Evolutionary conservation across 2,113 vertebrate species (phyloP).

Genomic region (Hypanus sabinus): DNA sequence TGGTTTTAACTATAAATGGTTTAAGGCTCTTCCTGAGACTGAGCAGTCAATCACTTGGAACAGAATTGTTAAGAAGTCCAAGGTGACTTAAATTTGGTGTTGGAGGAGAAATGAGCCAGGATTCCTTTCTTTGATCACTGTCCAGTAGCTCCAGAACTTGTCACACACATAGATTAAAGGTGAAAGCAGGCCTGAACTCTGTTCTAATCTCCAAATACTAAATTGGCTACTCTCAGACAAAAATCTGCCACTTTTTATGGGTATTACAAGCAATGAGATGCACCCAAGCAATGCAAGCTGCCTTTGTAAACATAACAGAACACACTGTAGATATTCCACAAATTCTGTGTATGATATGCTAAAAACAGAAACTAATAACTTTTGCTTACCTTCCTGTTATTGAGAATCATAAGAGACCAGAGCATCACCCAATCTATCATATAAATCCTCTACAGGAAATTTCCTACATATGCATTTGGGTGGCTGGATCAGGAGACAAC

Average conservation of each 20-base stretch:
- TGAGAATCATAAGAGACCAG: not conserved
- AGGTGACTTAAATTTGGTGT: not conserved
- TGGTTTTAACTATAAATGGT: not conserved
- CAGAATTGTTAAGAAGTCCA: not conserved
- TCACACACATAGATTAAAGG: not conserved
- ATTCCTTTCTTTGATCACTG: not conserved
- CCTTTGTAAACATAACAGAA: not conserved
- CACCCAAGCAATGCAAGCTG: not conserved
- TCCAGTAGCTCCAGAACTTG: not conserved
- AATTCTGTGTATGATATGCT: not conserved
- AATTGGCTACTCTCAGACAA: not conserved
- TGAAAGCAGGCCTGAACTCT: not conserved
- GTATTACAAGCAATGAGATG: not conserved
- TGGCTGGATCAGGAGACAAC: not conserved
- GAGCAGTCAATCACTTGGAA: not conserved
- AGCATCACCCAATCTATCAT: not conserved
- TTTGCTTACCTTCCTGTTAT: not conserved
- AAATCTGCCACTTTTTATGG: not conserved
- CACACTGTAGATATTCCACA: not conserved
- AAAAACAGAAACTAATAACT: not conserved
- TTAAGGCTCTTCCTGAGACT: not conserved
- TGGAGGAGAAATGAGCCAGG: not conserved
- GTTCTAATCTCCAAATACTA: not conserved
- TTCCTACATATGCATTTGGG: not conserved
- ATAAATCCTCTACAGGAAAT: not conserved